Base-by-base conservation (phyloP, 2,797 vertebrate genomes). In the Buceros bicornis region DNA sequence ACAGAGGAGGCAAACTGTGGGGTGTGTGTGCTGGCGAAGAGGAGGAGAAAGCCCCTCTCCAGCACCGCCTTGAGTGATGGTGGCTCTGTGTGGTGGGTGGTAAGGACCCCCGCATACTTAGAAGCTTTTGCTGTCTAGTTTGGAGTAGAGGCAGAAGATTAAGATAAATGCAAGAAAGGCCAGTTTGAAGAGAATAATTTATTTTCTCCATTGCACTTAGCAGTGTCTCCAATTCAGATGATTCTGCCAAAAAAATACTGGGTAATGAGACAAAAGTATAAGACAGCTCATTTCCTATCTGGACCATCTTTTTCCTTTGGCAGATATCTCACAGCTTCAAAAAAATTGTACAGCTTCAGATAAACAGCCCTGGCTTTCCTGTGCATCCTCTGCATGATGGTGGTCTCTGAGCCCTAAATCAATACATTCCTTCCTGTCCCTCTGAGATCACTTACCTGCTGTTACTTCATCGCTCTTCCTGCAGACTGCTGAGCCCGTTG, bases 361-460 rank as follows among this genome's bases (percentile, higher is more conserved):
- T 91, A 61, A 94, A 65, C 66, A 65, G 31, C 42, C 18, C 42
- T 61, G 58, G 20, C 33, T 84, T 94, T 92, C 80, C 89, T 88
- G 37, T 88, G 67, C 72, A 64, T 81, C 70, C 58, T 91, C 62
- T 91, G 66, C 47, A 17, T 28, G 54, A 45, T 76, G 87, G 67
- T 87, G 62, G 78, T 89, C 87, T 84, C 82, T 10, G 10, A 93
- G 78, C 91, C 62, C 54, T 72, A 42, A 89, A 96, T 95, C 93
- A 76, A 96, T 96, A 87, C 6, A 19, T 50, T 76, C 71, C 71
- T 96, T 96, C 84, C 93, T 65, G 78, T 72, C 51, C 54, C 87
- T 84, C 78, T 50, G 84, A 74, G 91, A 92, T 84, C 58, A 74
- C 58, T 92, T 71, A 67, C 28, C 78, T 87, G 81, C 65, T 3